phyloP scores from a whole-genome alignment of 2,888 invertebrate genomes.

The Agrotis segetum region DNA sequence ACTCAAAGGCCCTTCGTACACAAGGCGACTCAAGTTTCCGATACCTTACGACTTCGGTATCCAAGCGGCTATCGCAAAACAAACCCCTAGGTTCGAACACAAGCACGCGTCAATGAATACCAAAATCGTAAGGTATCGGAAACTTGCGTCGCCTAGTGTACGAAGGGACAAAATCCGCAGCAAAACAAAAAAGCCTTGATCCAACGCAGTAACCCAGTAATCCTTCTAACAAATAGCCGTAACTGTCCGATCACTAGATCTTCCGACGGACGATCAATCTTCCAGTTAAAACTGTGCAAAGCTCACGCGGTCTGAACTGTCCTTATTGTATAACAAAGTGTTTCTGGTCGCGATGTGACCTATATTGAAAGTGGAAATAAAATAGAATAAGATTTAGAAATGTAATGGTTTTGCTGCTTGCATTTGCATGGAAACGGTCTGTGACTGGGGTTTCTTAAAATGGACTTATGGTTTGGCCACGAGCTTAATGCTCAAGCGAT shows the following conservation, averaged over 20 bases:
- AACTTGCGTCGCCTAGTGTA: no score
- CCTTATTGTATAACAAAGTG: conserved; percentile 38
- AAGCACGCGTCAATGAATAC: no score
- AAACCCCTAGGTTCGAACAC: no score
- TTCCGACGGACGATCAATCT: conserved; percentile 28
- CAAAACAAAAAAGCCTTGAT: not conserved
- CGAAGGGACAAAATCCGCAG: no score
- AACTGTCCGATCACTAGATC: conserved; percentile 12
- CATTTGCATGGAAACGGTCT: not conserved
- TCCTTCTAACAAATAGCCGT: conserved; percentile 30
- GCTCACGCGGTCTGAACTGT: conserved; percentile 17
- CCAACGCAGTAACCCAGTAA: conserved; percentile 1
- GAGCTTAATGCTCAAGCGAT: no score
- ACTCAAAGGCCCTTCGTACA: no score
- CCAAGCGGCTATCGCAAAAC: no score
- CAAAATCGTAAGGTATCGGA: no score
- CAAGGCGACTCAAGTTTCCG: no score
- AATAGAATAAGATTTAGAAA: conserved; percentile 12
- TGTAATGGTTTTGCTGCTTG: conserved; percentile 4
- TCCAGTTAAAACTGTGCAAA: conserved; percentile 26
- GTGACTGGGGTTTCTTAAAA: not conserved
- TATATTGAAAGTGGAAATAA: conserved; percentile 21
- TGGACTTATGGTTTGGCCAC: not conserved
- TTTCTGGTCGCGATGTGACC: conserved; percentile 28
- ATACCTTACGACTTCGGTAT: no score